Percentiles rank a stretch among this genome's conserved stretches.
phyloP scores from a whole-genome alignment of 37 sponge, comb jelly and placozoan species.

The Bolinopsis microptera region DNA sequence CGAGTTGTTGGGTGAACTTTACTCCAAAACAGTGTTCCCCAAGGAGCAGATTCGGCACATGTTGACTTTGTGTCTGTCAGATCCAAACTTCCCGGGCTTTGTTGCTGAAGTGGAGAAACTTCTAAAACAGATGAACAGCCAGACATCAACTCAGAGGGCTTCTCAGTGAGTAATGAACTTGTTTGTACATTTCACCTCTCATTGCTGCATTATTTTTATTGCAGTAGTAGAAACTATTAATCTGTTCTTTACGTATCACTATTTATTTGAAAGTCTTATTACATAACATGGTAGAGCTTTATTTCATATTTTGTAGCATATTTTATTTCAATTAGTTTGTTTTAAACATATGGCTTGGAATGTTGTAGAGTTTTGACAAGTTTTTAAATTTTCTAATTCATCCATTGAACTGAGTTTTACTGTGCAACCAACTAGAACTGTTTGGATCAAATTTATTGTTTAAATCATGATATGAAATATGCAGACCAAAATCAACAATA shows the following conservation, averaged over 20 bases:
- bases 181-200: neutral
- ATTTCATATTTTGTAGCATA: neutral
- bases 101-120: conserved; percentile 88
- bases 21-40: conserved; percentile 78
- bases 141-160: neutral
- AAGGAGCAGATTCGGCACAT: conserved; percentile 79
- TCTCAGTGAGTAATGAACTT: neutral
- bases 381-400: conserved; percentile 22
- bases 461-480: too few relatives aligned
- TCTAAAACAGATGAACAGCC: conserved; percentile 69
- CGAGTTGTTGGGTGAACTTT: conserved; percentile 71
- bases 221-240: neutral
- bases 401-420: neutral
- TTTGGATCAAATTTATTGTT: too few relatives aligned
- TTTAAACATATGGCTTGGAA: neutral
- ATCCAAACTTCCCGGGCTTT: conserved; percentile 89
- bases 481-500: too few relatives aligned
- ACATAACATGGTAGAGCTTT: too few relatives aligned
- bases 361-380: neutral
- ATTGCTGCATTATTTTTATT: neutral
- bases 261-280: too few relatives aligned
- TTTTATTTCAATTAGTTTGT: neutral
- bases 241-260: too few relatives aligned
- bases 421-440: too few relatives aligned
- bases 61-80: conserved; percentile 89